phyloP scores from a whole-genome alignment of 2,113 vertebrate genomes.

The Pomatostomus ruficeps region DNA sequence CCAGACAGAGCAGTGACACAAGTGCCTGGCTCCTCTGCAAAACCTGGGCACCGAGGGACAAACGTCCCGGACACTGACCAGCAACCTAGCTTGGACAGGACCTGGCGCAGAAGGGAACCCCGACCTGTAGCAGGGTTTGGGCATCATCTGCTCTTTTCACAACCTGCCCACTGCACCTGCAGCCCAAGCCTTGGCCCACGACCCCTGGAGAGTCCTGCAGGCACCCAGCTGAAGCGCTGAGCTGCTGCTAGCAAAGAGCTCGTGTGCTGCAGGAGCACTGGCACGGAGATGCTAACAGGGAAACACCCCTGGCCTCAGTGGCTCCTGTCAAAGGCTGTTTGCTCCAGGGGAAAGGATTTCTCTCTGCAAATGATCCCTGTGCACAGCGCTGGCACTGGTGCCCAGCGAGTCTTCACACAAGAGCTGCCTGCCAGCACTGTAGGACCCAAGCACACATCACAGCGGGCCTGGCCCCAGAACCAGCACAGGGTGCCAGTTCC shows the following conservation, averaged over 20 bases:
- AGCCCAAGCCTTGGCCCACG: background rate
- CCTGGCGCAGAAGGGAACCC: background rate
- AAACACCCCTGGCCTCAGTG: background rate
- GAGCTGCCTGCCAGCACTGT: background rate
- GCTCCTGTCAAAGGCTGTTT: background rate
- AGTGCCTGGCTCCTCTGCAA: background rate
- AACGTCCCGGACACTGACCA: background rate
- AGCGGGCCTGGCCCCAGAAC: background rate
- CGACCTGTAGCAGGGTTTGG: background rate
- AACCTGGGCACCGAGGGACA: background rate
- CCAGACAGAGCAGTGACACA: background rate
- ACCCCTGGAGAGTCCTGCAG: background rate
- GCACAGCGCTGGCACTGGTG: too few relatives aligned
- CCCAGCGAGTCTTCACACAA: rapidly evolving
- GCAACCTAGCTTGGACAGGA: too few relatives aligned
- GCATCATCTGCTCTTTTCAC: background rate
- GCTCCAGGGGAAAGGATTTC: background rate
- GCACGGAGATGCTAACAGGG: background rate
- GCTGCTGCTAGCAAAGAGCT: background rate
- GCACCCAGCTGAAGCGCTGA: background rate
- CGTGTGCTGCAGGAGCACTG: background rate
- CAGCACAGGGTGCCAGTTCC: too few relatives aligned
- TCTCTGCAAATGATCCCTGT: rapidly evolving
- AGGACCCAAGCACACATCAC: background rate
- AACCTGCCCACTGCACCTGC: background rate